These are phyloP conservation scores for Sinocyclocheilus anshuiensis DNA, from an alignment of 2,113 vertebrate genomes.

Conservation along the genomic window DNA sequence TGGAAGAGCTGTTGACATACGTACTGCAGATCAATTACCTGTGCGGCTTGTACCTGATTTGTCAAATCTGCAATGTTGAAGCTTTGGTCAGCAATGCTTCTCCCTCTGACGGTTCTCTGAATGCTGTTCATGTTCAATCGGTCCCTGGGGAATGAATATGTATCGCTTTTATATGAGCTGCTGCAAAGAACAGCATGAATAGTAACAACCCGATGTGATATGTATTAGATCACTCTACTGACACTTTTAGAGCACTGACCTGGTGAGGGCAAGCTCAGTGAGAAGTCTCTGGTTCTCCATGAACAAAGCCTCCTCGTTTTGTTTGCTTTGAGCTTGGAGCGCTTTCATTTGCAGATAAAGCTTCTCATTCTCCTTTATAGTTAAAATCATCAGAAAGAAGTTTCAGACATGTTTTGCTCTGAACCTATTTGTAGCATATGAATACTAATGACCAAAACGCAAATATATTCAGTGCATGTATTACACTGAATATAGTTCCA, in stretches of 20 bases:
- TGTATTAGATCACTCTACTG: background rate
- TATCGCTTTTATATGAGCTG: background rate
- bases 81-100: constrained; percentile 66
- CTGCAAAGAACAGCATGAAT: background rate
- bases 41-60: constrained; percentile 76
- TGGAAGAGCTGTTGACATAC: background rate
- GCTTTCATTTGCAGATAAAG: constrained; percentile 87
- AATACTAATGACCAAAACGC: constrained; percentile 27
- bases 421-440: background rate
- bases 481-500: background rate
- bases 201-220: background rate
- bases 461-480: constrained; percentile 5
- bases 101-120: constrained; percentile 61
- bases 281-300: constrained; percentile 86
- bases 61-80: constrained; percentile 78
- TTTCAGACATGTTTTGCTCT: background rate
- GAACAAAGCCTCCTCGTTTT: constrained; percentile 88
- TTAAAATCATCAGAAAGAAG: background rate
- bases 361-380: constrained; percentile 87
- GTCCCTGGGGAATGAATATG: constrained; percentile 74
- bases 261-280: constrained; percentile 77
- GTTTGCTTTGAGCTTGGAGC: constrained; percentile 83
- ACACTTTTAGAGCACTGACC: constrained; percentile 70
- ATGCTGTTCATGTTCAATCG: constrained; percentile 72
- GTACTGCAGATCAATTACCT: constrained; percentile 67